Conservation (phyloP, 1,140 invertebrate genomes). For the Sycophila sp. region DNA sequence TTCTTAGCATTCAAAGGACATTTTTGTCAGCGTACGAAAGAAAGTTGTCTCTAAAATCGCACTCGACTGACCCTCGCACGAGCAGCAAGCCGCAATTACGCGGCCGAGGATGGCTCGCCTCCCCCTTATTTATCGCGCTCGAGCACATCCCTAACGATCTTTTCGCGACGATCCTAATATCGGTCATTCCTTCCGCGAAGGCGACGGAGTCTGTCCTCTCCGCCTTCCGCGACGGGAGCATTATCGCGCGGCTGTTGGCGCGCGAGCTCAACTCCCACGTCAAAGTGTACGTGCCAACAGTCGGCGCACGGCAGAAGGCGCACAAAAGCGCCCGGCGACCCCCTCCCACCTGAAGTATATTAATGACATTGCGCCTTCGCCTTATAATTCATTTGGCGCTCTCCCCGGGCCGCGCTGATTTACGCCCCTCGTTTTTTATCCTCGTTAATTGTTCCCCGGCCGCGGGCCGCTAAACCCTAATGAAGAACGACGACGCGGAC, state of each 20-base stretch:
- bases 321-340: not conserved
- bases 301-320: not conserved
- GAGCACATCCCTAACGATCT: not conserved
- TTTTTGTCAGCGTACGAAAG: no score
- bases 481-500: not conserved
- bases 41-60: no score
- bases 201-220: not conserved
- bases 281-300: slow-evolving; percentile 11
- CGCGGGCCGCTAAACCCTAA: slow-evolving; percentile 18
- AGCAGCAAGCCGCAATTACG: no score
- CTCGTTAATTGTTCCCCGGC: slow-evolving; percentile 3
- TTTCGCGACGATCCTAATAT: not conserved
- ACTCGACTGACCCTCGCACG: no score
- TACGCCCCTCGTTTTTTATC: slow-evolving; percentile 19
- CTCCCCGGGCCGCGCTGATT: not conserved
- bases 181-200: slow-evolving; percentile 1
- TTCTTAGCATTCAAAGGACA: no score
- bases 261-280: slow-evolving; percentile 1
- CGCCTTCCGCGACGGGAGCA: not conserved
- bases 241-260: slow-evolving; percentile 18
- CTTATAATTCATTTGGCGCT: slow-evolving; percentile 22
- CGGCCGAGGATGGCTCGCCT: not conserved
- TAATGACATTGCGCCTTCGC: slow-evolving; percentile 15
- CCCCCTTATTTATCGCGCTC: not conserved
- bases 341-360: slow-evolving; percentile 26